Percentiles rank a stretch among this genome's conserved stretches.
Evolutionary conservation across 2,888 invertebrate species (phyloP).

Genomic region (Drosophila infuscata): DNA sequence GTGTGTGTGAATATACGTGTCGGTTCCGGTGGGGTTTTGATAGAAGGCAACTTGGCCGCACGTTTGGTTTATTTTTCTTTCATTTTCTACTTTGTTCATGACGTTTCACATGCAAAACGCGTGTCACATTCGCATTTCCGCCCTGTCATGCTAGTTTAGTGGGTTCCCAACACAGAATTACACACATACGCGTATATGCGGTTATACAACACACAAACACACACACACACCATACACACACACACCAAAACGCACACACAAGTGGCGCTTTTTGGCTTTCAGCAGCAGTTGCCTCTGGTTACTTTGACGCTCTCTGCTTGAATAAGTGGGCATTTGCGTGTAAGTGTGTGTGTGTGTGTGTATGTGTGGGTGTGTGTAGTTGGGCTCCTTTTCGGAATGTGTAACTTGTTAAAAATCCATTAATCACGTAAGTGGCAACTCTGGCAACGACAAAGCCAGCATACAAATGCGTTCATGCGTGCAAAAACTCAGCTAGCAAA

Average conservation of each 20-base stretch:
- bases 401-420: constrained; percentile 83
- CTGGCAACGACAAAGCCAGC: constrained; percentile 78
- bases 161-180: constrained; percentile 22
- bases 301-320: constrained; percentile 66
- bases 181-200: constrained; percentile 40
- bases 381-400: constrained; percentile 59
- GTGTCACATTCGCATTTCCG: constrained; percentile 81
- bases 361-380: constrained; percentile 36
- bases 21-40: constrained; percentile 20
- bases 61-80: constrained; percentile 20
- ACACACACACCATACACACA: constrained; percentile 32
- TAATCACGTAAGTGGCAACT: constrained; percentile 82
- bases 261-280: constrained; percentile 68
- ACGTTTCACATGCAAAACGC: constrained; percentile 82
- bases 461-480: constrained; percentile 81
- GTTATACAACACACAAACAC: constrained; percentile 8
- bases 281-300: constrained; percentile 69
- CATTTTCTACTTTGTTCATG: constrained; percentile 66
- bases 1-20: constrained; percentile 12
- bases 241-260: constrained; percentile 19
- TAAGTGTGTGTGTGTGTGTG: constrained; percentile 9
- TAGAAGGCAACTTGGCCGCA: constrained; percentile 31
- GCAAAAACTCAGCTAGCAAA: constrained; percentile 66
- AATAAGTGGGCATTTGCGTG: constrained; percentile 53
- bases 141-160: constrained; percentile 79